Conservation (phyloP, 2,888 invertebrate genomes). For the Suillia variegata region DNA sequence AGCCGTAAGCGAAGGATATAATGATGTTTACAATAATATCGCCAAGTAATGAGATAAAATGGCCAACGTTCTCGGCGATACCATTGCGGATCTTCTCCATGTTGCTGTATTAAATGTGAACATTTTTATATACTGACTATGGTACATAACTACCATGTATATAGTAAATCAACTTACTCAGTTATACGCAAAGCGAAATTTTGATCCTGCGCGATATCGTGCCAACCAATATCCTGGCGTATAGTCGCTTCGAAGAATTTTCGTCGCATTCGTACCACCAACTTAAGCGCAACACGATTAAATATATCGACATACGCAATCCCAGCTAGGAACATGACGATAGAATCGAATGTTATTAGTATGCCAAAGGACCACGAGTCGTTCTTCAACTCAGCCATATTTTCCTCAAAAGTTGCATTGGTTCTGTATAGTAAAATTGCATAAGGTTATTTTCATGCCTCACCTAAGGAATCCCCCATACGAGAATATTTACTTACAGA, state of each 20-base stretch:
- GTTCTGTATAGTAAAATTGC: too few relatives aligned
- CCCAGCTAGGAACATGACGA: conserved; percentile 67
- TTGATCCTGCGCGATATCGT: conserved; percentile 71
- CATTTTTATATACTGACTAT: too few relatives aligned
- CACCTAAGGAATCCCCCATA: neutral
- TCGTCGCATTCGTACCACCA: conserved; percentile 65
- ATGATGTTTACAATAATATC: conserved; percentile 42
- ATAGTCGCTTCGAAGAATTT: conserved; percentile 69
- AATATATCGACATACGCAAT: conserved; percentile 69
- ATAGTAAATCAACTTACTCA: conserved; percentile 65
- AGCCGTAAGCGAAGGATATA: conserved; percentile 78
- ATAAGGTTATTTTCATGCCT: neutral
- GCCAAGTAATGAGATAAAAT: conserved; percentile 71
- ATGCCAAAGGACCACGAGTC: conserved; percentile 70
- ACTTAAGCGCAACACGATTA: conserved; percentile 69
- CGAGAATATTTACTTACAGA: conserved; percentile 60
- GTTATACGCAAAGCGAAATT: conserved; percentile 76
- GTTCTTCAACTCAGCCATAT: conserved; percentile 66
- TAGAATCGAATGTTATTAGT: conserved; percentile 64
- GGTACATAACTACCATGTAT: neutral
- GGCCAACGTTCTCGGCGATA: conserved; percentile 80
- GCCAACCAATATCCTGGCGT: conserved; percentile 75
- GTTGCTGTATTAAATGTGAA: conserved; percentile 65
- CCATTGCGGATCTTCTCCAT: conserved; percentile 80
- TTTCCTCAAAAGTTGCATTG: conserved; percentile 65